Percentiles rank a stretch among this genome's conserved stretches.
phyloP scores from a whole-genome alignment of 2,888 invertebrate genomes.

The Pandemis cinnamomeana region DNA sequence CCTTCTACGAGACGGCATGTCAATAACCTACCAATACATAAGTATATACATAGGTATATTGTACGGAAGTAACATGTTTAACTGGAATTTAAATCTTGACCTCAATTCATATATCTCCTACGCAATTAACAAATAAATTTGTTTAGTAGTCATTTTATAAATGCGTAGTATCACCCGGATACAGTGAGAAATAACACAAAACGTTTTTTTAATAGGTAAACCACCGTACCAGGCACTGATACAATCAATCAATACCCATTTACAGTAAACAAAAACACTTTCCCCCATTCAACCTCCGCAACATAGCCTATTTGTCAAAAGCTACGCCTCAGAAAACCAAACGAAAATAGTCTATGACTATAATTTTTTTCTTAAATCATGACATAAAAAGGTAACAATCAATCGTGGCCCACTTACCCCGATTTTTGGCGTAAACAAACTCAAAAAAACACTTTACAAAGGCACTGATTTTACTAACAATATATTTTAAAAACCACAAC shows the following conservation, averaged over 20 bases:
- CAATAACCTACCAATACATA: conserved; percentile 12
- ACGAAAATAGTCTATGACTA: conserved; percentile 23
- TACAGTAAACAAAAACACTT: conserved; percentile 71
- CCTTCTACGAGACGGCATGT: conserved; percentile 4
- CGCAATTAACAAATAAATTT: conserved; percentile 8
- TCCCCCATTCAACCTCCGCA: conserved; percentile 64
- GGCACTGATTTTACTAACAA: conserved; percentile 63
- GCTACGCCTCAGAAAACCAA: conserved; percentile 48
- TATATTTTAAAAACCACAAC: conserved; percentile 54
- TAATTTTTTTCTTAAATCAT: conserved; percentile 19
- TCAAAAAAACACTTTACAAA: conserved; percentile 59
- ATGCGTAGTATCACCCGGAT: conserved; percentile 20
- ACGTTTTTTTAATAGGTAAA: conserved; percentile 43
- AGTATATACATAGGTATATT: not conserved
- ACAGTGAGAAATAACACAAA: conserved; percentile 1
- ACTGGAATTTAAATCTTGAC: conserved; percentile 6
- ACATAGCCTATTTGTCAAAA: conserved; percentile 50
- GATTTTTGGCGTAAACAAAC: conserved; percentile 49
- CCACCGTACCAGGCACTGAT: conserved; percentile 61
- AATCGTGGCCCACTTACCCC: conserved; percentile 60
- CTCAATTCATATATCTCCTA: conserved; percentile 8
- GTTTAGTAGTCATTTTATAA: conserved; percentile 7
- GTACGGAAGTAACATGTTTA: conserved; percentile 18
- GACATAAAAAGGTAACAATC: conserved; percentile 22
- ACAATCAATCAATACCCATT: conserved; percentile 45